Evolutionary conservation across 2,797 vertebrate species (phyloP).

Genomic region (Neomorphus geoffroyi): DNA sequence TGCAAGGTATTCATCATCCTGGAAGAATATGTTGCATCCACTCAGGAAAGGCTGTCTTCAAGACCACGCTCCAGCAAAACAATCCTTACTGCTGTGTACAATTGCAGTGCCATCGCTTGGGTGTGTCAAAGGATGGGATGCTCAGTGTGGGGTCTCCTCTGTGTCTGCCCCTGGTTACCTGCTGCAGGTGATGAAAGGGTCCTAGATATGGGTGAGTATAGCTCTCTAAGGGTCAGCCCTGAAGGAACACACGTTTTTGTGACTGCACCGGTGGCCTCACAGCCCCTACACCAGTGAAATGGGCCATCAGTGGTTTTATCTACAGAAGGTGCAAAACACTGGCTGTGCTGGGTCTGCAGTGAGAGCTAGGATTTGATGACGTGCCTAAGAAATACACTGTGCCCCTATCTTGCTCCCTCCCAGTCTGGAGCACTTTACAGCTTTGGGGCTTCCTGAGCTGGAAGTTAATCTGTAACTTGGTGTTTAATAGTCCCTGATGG

Average conservation of each 20-base stretch:
- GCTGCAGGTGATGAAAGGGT: background rate
- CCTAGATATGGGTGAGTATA: background rate
- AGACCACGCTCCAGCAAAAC: background rate
- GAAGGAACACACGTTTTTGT: accelerated
- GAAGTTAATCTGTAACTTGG: background rate
- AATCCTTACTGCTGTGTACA: background rate
- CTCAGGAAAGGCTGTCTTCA: background rate
- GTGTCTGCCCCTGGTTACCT: background rate
- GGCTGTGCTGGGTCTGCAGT: background rate
- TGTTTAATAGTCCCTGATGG: background rate
- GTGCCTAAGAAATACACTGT: background rate
- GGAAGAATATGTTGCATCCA: background rate
- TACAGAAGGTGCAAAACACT: background rate
- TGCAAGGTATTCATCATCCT: background rate
- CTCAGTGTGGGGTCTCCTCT: background rate
- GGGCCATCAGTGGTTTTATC: background rate
- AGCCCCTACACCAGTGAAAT: background rate
- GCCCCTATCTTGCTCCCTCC: accelerated
- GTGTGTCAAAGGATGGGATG: background rate
- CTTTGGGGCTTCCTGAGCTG: background rate
- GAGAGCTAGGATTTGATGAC: background rate
- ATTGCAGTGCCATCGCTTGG: background rate
- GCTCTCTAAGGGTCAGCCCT: background rate
- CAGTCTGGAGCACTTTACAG: background rate
- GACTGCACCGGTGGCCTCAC: background rate